A percentile compares a stretch with the other conserved stretches of the same genome.
Evolutionary conservation across 2,113 vertebrate species (phyloP).

Genomic region (Aix galericulata): DNA sequence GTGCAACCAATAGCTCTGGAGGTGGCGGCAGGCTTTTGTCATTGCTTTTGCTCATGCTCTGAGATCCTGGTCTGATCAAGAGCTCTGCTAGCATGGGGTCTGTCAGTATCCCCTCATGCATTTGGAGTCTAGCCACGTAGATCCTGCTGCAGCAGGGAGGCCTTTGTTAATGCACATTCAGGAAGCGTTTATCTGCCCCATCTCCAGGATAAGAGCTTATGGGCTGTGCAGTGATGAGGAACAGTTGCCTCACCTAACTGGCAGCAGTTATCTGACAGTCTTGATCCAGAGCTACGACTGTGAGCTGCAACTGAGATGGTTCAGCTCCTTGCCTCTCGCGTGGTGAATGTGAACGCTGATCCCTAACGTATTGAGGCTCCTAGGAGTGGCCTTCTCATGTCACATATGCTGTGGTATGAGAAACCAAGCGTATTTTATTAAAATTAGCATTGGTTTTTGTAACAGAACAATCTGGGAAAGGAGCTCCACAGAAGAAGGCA

Average conservation of each 20-base stretch:
- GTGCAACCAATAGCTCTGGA: neutral
- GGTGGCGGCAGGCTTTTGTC: neutral
- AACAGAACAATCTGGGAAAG: neutral
- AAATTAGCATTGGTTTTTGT: neutral
- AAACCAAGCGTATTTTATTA: neutral
- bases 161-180: neutral
- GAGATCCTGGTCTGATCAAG: neutral
- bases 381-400: neutral
- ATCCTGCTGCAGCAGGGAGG: neutral
- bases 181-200: neutral
- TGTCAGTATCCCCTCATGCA: neutral
- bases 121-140: fast-evolving
- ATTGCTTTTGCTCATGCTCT: neutral
- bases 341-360: neutral
- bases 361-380: neutral
- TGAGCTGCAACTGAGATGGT: neutral
- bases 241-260: neutral
- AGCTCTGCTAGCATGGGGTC: neutral
- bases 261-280: neutral
- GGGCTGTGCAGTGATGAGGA: neutral
- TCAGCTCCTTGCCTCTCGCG: neutral
- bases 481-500: neutral
- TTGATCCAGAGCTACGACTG: neutral
- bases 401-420: neutral
- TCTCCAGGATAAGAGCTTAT: neutral